phyloP scores from a whole-genome alignment of 2,113 vertebrate genomes.

The Rhinolophus ferrumequinum region DNA sequence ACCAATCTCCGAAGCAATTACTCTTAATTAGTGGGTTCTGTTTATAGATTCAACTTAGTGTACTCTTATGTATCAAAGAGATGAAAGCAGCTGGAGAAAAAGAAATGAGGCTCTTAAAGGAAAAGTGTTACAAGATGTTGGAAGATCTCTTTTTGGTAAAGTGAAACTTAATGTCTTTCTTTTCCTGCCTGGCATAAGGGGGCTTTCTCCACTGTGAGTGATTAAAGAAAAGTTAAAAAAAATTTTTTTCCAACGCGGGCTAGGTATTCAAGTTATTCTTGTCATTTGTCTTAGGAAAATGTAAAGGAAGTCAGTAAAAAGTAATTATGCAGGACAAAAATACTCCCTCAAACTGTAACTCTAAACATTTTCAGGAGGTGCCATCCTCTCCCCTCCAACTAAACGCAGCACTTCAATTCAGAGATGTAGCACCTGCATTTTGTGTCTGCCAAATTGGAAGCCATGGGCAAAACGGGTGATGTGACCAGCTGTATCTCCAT shows the following conservation, averaged over 20 bases:
- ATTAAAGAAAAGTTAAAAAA: neutral
- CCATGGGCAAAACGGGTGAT: conserved; percentile 80
- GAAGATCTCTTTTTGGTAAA: conserved; percentile 33
- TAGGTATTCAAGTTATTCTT: neutral
- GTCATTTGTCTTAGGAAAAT: conserved; percentile 55
- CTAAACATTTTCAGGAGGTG: conserved; percentile 74
- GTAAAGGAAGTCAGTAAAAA: conserved; percentile 76
- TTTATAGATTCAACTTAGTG: conserved; percentile 90
- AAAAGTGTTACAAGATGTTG: conserved; percentile 76
- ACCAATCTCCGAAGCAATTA: conserved; percentile 90
- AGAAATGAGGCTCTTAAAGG: conserved; percentile 86
- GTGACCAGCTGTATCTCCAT: conserved; percentile 84
- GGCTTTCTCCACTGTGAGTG: neutral
- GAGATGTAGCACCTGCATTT: conserved; percentile 83
- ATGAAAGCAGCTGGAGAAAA: conserved; percentile 86
- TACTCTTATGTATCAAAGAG: conserved; percentile 87
- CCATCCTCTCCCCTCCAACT: conserved; percentile 63
- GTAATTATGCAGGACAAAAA: conserved; percentile 74
- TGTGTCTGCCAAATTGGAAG: conserved; percentile 82
- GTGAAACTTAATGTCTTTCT: conserved; percentile 59
- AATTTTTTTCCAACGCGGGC: neutral
- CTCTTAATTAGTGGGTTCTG: conserved; percentile 90
- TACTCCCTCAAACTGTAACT: conserved; percentile 70
- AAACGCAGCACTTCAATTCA: conserved; percentile 77
- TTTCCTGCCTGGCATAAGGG: neutral